Evolutionary conservation across 2,113 vertebrate genomes (phyloP).

Genomic region (Silurus meridionalis): DNA sequence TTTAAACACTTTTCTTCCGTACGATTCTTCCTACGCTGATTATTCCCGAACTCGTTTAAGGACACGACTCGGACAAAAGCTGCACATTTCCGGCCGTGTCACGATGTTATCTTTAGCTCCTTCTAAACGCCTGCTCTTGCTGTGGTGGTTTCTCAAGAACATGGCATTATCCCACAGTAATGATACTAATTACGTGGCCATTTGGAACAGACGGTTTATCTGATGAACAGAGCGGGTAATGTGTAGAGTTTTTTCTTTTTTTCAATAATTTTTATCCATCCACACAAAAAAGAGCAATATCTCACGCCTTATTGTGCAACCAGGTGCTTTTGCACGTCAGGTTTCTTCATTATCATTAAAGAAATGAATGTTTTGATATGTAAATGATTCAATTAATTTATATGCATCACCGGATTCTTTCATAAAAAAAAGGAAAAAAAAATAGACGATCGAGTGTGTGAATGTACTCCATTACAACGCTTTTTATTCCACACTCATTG

Average conservation of each 20-base stretch:
- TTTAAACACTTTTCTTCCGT: background rate
- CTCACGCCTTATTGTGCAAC: constrained; percentile 21
- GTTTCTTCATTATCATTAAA: constrained; percentile 42
- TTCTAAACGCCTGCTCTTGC: constrained; percentile 23
- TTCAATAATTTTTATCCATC: background rate
- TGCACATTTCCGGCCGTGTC: constrained; percentile 18
- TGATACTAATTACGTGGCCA: constrained; percentile 49
- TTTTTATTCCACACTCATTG: constrained; percentile 13
- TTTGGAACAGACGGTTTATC: constrained; percentile 43
- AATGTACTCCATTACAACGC: constrained; percentile 40
- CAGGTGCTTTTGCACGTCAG: constrained; percentile 40
- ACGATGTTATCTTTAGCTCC: constrained; percentile 33
- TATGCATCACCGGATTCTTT: constrained; percentile 41
- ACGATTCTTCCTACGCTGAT: constrained; percentile 2
- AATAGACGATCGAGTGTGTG: constrained; percentile 25
- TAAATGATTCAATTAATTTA: constrained; percentile 60
- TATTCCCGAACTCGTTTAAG: constrained; percentile 24
- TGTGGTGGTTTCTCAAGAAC: constrained; percentile 32
- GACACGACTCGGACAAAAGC: constrained; percentile 10
- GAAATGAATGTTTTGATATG: constrained; percentile 60
- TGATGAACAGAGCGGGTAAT: constrained; percentile 37
- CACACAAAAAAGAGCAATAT: constrained; percentile 40
- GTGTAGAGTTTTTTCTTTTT: constrained; percentile 16
- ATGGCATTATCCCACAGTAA: constrained; percentile 45
- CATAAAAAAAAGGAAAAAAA: background rate